phyloP scores from a whole-genome alignment of 2,797 vertebrate species.

The Parambassis ranga region DNA sequence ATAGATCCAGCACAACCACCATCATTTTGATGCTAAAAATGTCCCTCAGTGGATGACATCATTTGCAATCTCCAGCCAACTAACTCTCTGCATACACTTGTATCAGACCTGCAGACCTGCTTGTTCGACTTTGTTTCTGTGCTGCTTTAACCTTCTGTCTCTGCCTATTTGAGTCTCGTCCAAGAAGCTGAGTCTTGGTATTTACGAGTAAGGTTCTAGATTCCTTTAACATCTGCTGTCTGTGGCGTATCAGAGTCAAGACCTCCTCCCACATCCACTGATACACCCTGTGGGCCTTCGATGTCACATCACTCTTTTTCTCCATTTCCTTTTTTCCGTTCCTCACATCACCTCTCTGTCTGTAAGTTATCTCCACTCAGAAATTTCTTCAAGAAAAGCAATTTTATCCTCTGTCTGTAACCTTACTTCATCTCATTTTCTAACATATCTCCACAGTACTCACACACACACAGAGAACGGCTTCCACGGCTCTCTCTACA shows the following conservation, averaged over 20 bases:
- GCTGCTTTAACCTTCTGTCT: slow-evolving; percentile 52
- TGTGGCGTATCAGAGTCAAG: slow-evolving; percentile 33
- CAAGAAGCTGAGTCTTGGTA: slow-evolving; percentile 18
- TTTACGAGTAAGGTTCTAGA: not conserved
- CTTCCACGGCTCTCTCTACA: not conserved
- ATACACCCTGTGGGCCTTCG: slow-evolving; percentile 7
- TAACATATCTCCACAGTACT: not conserved
- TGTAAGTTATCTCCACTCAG: not conserved
- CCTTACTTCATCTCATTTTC: not conserved
- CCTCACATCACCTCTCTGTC: not conserved
- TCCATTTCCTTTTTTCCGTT: not conserved
- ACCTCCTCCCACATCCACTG: slow-evolving; percentile 43
- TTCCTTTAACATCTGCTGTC: slow-evolving; percentile 17
- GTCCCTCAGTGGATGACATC: slow-evolving; percentile 1
- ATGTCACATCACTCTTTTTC: slow-evolving; percentile 20
- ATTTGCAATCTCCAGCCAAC: not conserved
- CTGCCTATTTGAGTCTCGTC: slow-evolving; percentile 38
- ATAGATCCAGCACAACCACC: slow-evolving; percentile 7
- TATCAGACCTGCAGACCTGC: slow-evolving; percentile 38
- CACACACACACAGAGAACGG: not conserved
- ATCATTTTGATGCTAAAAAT: slow-evolving; percentile 47
- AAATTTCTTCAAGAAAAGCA: not conserved
- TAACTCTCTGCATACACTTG: slow-evolving; percentile 12
- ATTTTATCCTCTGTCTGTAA: not conserved
- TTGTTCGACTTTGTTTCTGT: slow-evolving; percentile 23